phyloP scores from a whole-genome alignment of 2,888 invertebrate species.

The Cecidostiba fungosa region DNA sequence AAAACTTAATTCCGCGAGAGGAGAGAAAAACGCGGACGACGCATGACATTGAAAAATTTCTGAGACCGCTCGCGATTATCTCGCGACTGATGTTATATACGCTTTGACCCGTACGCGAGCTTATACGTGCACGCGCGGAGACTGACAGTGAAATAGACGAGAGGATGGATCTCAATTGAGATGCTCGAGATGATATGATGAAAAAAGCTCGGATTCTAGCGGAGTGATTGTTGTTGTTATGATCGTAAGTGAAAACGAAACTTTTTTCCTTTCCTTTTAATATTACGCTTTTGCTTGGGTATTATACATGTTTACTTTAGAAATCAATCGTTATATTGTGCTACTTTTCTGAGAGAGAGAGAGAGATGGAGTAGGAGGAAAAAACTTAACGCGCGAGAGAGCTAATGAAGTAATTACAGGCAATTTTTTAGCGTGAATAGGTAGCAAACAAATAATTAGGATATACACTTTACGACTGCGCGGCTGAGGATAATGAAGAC shows the following conservation, averaged over 20 bases:
- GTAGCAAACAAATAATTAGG: constrained; percentile 31
- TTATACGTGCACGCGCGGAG: not conserved
- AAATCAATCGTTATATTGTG: not conserved
- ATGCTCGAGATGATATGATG: constrained; percentile 11
- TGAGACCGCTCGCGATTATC: constrained; percentile 18
- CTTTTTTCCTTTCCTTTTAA: not conserved
- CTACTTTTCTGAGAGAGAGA: not conserved
- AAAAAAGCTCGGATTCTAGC: too few relatives aligned
- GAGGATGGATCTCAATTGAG: constrained; percentile 34
- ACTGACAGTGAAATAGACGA: constrained; percentile 42
- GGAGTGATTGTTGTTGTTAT: too few relatives aligned
- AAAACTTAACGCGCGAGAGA: not conserved
- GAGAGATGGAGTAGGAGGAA: too few relatives aligned
- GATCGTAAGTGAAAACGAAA: too few relatives aligned
- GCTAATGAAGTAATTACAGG: constrained; percentile 45
- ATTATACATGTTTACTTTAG: not conserved
- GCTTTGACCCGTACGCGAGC: constrained; percentile 18
- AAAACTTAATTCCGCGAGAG: constrained; percentile 34
- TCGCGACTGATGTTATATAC: constrained; percentile 2
- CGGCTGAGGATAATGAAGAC: constrained; percentile 38
- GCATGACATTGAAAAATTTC: constrained; percentile 53
- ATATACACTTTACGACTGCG: constrained; percentile 18
- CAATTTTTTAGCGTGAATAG: constrained; percentile 3
- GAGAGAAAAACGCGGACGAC: constrained; percentile 11
- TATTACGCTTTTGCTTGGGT: too few relatives aligned